Evolutionary conservation across 2,888 invertebrate species (phyloP).

Genomic region (Deilephila porcellus): DNA sequence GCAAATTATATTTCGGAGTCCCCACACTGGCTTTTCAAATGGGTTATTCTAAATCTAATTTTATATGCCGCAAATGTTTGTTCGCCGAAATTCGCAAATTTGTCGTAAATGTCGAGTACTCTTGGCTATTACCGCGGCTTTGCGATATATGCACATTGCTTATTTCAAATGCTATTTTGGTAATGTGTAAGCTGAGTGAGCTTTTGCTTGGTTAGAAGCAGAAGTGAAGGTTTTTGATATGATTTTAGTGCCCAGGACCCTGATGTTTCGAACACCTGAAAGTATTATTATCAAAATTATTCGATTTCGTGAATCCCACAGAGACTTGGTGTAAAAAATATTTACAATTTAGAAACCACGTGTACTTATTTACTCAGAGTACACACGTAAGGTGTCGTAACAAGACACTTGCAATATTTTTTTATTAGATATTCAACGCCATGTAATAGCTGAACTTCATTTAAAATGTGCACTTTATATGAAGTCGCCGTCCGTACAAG

Average conservation of each 20-base stretch:
- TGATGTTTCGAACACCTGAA: background rate
- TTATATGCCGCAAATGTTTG: constrained; percentile 33
- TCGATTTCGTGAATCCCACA: too few relatives aligned
- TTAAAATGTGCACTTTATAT: constrained; percentile 6
- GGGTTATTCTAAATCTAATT: constrained; percentile 47
- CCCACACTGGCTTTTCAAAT: constrained; percentile 45
- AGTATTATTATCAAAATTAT: background rate
- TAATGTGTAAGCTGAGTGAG: too few relatives aligned
- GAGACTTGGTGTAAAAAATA: too few relatives aligned
- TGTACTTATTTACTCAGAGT: background rate
- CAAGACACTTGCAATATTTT: background rate
- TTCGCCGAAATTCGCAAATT: background rate
- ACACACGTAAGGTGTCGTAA: background rate
- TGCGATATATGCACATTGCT: background rate
- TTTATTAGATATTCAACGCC: background rate
- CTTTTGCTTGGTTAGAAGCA: too few relatives aligned
- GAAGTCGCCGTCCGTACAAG: background rate
- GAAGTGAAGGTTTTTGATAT: too few relatives aligned
- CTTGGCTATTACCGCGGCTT: background rate
- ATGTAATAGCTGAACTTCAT: constrained; percentile 10
- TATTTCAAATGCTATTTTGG: background rate
- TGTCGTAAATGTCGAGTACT: background rate
- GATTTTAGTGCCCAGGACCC: too few relatives aligned
- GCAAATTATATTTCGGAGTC: constrained; percentile 69
- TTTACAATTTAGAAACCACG: too few relatives aligned